Evolutionary conservation across 2,888 invertebrate species (phyloP).

Genomic region (Pinctada fucata): DNA sequence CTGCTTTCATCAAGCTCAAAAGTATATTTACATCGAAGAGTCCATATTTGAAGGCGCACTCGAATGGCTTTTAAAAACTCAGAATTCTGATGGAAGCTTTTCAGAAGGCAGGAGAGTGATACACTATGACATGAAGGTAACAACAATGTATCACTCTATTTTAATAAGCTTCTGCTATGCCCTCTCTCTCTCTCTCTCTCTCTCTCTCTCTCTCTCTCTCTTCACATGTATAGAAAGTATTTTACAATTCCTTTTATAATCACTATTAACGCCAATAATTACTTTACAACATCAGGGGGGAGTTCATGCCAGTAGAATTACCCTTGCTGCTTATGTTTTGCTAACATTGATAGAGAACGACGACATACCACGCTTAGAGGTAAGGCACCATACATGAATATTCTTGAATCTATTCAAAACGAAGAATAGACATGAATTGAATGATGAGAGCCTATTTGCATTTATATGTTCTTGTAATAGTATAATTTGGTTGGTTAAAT

Average conservation of each 20-base stretch:
- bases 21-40: not conserved
- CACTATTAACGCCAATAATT: too few relatives aligned
- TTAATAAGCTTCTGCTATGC: too few relatives aligned
- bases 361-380: not conserved
- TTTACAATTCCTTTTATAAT: too few relatives aligned
- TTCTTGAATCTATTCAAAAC: not conserved
- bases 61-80: not conserved
- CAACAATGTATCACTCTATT: not conserved
- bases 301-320: not conserved
- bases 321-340: not conserved
- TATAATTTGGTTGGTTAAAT: too few relatives aligned
- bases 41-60: not conserved
- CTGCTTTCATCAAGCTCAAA: not conserved
- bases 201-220: too few relatives aligned
- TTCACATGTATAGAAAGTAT: too few relatives aligned
- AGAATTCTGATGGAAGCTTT: not conserved
- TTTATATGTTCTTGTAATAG: too few relatives aligned
- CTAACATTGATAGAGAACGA: not conserved
- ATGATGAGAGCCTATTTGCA: too few relatives aligned
- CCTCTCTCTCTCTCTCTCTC: too few relatives aligned
- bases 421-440: too few relatives aligned
- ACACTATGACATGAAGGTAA: conserved; percentile 1
- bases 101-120: not conserved
- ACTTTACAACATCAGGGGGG: not conserved
- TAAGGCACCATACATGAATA: not conserved